Conservation (phyloP, 2,797 vertebrate genomes). For the Malurus splendens region DNA sequence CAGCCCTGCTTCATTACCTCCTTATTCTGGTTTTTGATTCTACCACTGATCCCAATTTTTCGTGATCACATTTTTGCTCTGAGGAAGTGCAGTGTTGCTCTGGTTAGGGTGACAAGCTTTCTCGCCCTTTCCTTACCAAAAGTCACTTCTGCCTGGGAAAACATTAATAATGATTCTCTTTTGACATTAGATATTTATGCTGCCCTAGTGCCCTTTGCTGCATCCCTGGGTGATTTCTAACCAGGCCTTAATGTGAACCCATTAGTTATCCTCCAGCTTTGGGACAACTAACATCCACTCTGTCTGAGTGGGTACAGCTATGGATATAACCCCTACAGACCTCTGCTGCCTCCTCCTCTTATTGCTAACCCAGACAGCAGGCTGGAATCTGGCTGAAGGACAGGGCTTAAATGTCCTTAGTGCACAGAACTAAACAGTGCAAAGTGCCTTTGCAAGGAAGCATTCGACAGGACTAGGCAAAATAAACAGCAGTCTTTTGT, state of each 20-base stretch:
- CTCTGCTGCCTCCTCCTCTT: background rate
- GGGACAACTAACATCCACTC: background rate
- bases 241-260: constrained; percentile 28
- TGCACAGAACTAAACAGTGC: background rate
- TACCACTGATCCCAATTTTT: background rate
- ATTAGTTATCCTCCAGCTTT: constrained; percentile 40
- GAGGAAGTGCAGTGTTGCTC: background rate
- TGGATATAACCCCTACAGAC: background rate
- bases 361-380: background rate
- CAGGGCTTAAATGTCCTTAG: background rate
- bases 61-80: background rate
- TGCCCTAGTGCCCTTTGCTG: background rate
- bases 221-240: constrained; percentile 37
- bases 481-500: background rate
- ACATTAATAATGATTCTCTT: background rate
- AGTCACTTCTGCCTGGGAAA: background rate
- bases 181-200: constrained; percentile 28
- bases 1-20: background rate
- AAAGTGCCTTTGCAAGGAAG: background rate
- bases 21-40: background rate
- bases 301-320: background rate
- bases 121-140: background rate
- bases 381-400: background rate
- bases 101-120: background rate
- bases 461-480: background rate